These are phyloP conservation scores for Palythoa caribaeorum DNA, from an alignment of 92 coral and sea anemone genomes.

Conservation along the genomic window DNA sequence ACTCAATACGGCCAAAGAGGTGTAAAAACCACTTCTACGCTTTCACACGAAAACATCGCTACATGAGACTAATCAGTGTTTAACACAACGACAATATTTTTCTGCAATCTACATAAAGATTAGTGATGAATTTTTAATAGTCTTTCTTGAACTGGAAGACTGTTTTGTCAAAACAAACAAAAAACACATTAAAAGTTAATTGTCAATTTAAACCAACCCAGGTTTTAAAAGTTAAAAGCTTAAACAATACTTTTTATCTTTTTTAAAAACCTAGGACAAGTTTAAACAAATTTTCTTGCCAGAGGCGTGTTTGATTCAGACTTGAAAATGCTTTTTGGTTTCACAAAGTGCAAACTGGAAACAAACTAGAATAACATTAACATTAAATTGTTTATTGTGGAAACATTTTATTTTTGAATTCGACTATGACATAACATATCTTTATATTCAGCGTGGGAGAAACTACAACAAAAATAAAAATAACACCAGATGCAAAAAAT, in stretches of 20 bases:
- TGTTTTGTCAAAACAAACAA: conserved; percentile 24
- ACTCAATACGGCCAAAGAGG: background rate
- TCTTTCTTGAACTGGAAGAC: conserved; percentile 5
- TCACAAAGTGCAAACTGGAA: background rate
- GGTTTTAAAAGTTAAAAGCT: background rate
- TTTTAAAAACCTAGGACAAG: background rate
- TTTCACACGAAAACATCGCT: background rate
- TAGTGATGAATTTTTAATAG: conserved; percentile 26
- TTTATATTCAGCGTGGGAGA: conserved; percentile 21
- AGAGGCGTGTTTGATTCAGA: background rate
- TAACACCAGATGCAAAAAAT: conserved; percentile 6
- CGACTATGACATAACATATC: background rate
- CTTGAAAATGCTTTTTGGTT: background rate
- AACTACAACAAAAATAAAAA: background rate
- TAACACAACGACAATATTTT: background rate
- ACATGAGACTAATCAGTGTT: background rate
- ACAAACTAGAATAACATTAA: background rate
- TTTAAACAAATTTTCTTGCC: background rate
- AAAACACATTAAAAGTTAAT: conserved; percentile 12
- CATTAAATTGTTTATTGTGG: background rate
- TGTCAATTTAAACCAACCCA: background rate
- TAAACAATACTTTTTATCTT: background rate
- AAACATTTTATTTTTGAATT: background rate
- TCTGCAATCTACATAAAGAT: conserved; percentile 28
- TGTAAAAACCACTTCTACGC: background rate